Percentiles rank a stretch among this genome's conserved stretches.
Conservation (phyloP, 2,888 invertebrate genomes). For the Chrysopilus asiliformis region DNA sequence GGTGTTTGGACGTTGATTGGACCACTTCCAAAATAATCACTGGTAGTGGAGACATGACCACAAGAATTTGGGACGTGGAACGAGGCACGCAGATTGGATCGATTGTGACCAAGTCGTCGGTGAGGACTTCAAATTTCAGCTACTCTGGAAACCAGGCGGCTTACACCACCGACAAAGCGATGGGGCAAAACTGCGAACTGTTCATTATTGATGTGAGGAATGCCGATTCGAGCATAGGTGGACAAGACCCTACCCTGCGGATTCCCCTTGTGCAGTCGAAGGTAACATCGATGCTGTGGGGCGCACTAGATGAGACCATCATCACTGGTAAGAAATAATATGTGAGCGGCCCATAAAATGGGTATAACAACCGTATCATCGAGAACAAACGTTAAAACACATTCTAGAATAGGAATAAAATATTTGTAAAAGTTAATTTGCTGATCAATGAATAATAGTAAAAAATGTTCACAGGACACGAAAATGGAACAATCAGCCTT, state of each 20-base stretch:
- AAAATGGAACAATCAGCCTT: conserved; percentile 81
- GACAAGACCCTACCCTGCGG: conserved; percentile 58
- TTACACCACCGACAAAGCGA: conserved; percentile 85
- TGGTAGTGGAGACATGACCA: conserved; percentile 88
- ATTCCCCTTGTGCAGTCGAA: conserved; percentile 71
- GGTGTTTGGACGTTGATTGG: conserved; percentile 98
- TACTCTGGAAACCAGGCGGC: conserved; percentile 86
- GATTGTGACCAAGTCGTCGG: conserved; percentile 70
- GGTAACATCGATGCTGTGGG: conserved; percentile 90
- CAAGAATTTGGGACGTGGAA: conserved; percentile 87
- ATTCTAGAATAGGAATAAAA: no score
- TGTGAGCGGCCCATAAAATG: no score
- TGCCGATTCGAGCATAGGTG: conserved; percentile 53
- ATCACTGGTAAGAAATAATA: no score
- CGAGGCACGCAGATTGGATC: conserved; percentile 66
- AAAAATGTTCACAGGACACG: no score
- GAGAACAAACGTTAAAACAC: no score
- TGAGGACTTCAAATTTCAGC: conserved; percentile 83
- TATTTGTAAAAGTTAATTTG: no score
- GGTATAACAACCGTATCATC: no score
- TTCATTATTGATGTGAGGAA: conserved; percentile 73
- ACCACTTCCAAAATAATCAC: conserved; percentile 80
- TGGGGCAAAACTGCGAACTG: conserved; percentile 83
- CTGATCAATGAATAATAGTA: no score
- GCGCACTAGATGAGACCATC: conserved; percentile 78